phyloP scores from a whole-genome alignment of 2,113 vertebrate species.

The Perca flavescens region DNA sequence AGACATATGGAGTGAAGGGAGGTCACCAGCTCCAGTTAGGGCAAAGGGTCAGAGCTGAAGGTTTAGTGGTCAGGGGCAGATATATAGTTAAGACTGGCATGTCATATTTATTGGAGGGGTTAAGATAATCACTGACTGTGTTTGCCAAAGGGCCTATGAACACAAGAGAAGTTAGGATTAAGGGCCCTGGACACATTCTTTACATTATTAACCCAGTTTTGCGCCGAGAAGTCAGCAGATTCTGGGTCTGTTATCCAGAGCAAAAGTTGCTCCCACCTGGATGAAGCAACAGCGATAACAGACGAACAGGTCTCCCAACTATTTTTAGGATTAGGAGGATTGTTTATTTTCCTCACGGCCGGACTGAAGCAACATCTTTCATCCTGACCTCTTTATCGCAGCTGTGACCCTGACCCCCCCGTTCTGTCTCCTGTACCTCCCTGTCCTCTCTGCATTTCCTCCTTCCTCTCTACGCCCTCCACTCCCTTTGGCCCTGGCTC shows the following conservation, averaged over 20 bases:
- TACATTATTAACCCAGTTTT: constrained; percentile 40
- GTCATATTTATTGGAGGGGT: constrained; percentile 72
- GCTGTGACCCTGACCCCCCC: constrained; percentile 74
- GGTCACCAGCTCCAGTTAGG: constrained; percentile 38
- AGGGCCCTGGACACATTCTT: constrained; percentile 6
- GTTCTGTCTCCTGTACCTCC: constrained; percentile 62
- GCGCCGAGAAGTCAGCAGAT: constrained; percentile 18
- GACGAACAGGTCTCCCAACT: constrained; percentile 57
- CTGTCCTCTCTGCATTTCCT: constrained; percentile 54
- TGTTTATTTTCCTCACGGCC: constrained; percentile 68
- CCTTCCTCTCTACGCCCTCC: constrained; percentile 33
- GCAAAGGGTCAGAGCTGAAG: constrained; percentile 64
- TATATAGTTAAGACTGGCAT: constrained; percentile 52
- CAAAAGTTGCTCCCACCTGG: constrained; percentile 68
- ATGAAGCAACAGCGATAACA: constrained; percentile 37
- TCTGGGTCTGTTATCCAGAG: constrained; percentile 25
- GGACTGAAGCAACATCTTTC: constrained; percentile 74
- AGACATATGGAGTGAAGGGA: constrained; percentile 51
- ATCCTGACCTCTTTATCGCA: constrained; percentile 77
- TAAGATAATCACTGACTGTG: constrained; percentile 53
- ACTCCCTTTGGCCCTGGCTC: constrained; percentile 46
- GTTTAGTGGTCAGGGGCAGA: constrained; percentile 48
- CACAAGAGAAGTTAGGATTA: constrained; percentile 16
- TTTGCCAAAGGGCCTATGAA: constrained; percentile 46
- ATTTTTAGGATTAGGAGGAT: constrained; percentile 77